phyloP scores from a whole-genome alignment of 2,113 vertebrate species.

The Plotosus lineatus region DNA sequence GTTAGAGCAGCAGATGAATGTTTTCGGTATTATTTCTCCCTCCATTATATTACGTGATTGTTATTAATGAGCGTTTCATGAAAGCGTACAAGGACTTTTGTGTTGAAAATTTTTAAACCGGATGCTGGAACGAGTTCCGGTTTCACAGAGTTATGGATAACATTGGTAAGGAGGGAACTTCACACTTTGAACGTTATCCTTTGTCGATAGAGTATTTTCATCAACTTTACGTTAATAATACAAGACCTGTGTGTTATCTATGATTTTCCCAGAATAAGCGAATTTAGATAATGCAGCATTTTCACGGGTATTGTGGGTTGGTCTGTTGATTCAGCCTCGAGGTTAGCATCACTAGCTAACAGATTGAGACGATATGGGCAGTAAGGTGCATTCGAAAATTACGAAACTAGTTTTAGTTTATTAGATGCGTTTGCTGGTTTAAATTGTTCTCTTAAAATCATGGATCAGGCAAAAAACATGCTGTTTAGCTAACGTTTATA shows the following conservation, averaged over 20 bases:
- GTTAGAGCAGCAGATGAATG: not conserved
- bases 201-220: not conserved
- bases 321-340: conserved; percentile 1
- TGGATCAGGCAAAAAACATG: not conserved
- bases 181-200: conserved; percentile 1
- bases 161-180: conserved; percentile 27
- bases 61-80: not conserved
- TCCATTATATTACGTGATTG: too few relatives aligned
- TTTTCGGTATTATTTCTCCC: not conserved
- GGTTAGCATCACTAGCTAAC: conserved; percentile 11
- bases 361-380: not conserved
- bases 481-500: not conserved
- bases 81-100: not conserved
- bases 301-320: not conserved
- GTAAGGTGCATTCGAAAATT: not conserved
- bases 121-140: not conserved
- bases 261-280: not conserved
- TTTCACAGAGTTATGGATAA: conserved; percentile 18
- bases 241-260: too few relatives aligned
- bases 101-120: conserved; percentile 9
- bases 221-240: not conserved
- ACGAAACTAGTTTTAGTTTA: not conserved
- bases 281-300: not conserved
- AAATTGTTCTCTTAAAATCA: not conserved
- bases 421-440: not conserved